A percentile compares a stretch with the other conserved stretches of the same genome.
phyloP scores from a whole-genome alignment of 2,888 invertebrate genomes.

The Noctua fimbriata region DNA sequence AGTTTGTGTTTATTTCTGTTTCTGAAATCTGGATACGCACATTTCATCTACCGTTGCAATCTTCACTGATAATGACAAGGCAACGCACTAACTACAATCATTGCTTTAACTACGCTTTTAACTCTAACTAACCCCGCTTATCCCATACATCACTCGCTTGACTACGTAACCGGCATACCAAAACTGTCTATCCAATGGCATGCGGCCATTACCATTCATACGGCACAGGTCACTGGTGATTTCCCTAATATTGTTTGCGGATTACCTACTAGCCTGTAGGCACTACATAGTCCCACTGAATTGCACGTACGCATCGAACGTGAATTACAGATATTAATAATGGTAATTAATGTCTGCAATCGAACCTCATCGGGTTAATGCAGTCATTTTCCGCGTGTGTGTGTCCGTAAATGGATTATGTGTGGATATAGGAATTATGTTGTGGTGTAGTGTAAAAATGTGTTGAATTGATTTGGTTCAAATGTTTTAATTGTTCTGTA shows the following conservation, averaged over 20 bases:
- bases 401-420: conserved; percentile 56
- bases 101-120: not conserved
- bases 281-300: conserved; percentile 64
- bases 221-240: conserved; percentile 69
- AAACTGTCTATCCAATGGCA: conserved; percentile 46
- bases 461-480: not conserved
- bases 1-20: no score
- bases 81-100: conserved; percentile 6
- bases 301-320: conserved; percentile 73
- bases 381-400: conserved; percentile 56
- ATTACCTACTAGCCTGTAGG: conserved; percentile 64
- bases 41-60: not conserved
- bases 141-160: conserved; percentile 30
- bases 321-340: conserved; percentile 74
- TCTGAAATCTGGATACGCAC: no score
- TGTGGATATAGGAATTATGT: conserved; percentile 32
- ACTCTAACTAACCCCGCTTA: conserved; percentile 2
- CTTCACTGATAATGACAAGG: not conserved
- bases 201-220: conserved; percentile 65
- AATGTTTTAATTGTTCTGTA: not conserved
- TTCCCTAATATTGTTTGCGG: conserved; percentile 76
- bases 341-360: conserved; percentile 78
- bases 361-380: conserved; percentile 67
- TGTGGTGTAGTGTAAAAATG: conserved; percentile 29
- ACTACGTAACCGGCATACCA: conserved; percentile 49